Percentiles rank a stretch among this genome's conserved stretches.
Evolutionary conservation across 2,888 invertebrate species (phyloP).

Genomic region (Thalpophila matura): DNA sequence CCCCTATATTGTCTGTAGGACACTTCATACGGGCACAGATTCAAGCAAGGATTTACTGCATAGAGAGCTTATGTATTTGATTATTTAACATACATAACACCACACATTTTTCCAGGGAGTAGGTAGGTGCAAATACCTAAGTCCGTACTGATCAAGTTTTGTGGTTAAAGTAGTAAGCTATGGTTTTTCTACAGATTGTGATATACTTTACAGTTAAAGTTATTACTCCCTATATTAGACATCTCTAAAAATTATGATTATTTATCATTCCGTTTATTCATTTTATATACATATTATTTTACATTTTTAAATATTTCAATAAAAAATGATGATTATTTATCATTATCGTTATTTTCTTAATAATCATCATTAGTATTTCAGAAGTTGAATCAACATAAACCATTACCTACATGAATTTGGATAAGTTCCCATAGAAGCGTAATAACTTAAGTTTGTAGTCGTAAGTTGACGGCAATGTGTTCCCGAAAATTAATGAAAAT

Average conservation of each 20-base stretch:
- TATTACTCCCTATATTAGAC: not conserved
- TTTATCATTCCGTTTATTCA: too few species aligned
- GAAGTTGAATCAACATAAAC: slow-evolving; percentile 12
- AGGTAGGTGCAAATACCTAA: not conserved
- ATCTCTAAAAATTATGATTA: too few species aligned
- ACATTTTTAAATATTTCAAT: too few species aligned
- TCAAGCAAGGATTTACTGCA: slow-evolving; percentile 35
- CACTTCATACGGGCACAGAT: slow-evolving; percentile 54
- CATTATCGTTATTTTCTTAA: too few species aligned
- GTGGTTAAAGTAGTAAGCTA: not conserved
- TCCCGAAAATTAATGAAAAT: slow-evolving; percentile 58
- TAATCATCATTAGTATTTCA: not conserved
- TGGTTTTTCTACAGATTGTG: not conserved
- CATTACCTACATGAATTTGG: slow-evolving; percentile 5
- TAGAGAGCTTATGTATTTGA: slow-evolving; percentile 10
- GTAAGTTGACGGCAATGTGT: slow-evolving; percentile 42
- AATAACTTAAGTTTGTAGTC: slow-evolving; percentile 28
- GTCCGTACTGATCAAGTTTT: not conserved
- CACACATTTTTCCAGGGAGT: not conserved
- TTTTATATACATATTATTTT: too few species aligned
- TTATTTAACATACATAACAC: not conserved
- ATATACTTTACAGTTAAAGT: not conserved
- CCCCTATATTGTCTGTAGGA: slow-evolving; percentile 49
- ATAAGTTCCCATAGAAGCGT: slow-evolving; percentile 44
- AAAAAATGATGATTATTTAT: too few species aligned